Evolutionary conservation across 2,113 vertebrate genomes (phyloP), one percentile per base, ranked within the genome.

Genomic region (Cinclus cinclus): DNA sequence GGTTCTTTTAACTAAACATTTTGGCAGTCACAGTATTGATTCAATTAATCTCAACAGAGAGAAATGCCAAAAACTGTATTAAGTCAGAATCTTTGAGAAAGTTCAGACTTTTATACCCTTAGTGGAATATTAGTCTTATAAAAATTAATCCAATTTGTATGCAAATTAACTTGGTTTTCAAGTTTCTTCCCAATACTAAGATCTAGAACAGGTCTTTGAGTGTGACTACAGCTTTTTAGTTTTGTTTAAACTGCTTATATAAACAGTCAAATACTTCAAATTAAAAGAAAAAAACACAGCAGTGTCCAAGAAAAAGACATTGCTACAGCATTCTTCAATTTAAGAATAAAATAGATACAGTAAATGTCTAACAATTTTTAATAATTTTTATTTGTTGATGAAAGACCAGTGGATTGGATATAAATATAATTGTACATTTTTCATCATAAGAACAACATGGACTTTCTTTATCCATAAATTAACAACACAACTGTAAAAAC

Each of bases 41-140:
- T 95, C 87, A 83, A 94, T 93, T 96, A 87, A 91, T 94, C 94
- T 95, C 89, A 91, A 86, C 95, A 71, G 78, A 92, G 23, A 93
- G 67, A 95, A 95, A 96, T 65, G 91, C 69, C 77, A 90, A 92
- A 95, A 95, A 92, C 68, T 85, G 30, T 82, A 95, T 94, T 79
- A 95, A 95, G 89, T 89, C 74, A 84, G 56, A 91, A 91, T 73
- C 69, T 82, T 41, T 94, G 74, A 87, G 59, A 35, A 95, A 91
- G 55, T 82, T 82, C 81, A 96, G 83, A 47, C 65, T 89, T 80
- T 24, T 42, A 46, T 35, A 53, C 23, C 28, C 52, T 77, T 50
- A 68, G 73, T 18, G 11, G 49, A 93, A 89, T 76, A 92, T n/a
- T 39, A 88, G 67, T 47, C 71, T 81, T 80, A n/a, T 5, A 92